phyloP scores from a whole-genome alignment of 2,888 invertebrate genomes.

The Polyommatus icarus region DNA sequence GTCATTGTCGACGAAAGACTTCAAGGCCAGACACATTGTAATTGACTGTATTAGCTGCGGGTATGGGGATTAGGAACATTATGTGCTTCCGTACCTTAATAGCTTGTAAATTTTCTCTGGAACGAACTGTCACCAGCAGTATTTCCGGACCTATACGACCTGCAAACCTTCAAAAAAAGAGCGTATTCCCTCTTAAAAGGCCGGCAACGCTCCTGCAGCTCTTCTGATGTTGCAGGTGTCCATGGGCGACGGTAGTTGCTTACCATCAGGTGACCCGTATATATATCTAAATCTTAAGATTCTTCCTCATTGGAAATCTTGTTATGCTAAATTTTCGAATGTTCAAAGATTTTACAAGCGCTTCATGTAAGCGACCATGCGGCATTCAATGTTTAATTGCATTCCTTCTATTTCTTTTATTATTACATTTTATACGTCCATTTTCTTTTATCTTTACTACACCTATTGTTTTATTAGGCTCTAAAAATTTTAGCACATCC shows the following conservation, averaged over 20 bases:
- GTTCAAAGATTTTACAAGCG: background rate
- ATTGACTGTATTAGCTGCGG: background rate
- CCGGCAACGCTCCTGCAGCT: too few relatives aligned
- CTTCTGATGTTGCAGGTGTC: too few relatives aligned
- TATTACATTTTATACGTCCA: background rate
- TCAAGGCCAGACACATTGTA: background rate
- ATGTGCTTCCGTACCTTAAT: background rate
- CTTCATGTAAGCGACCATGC: background rate
- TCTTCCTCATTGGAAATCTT: background rate
- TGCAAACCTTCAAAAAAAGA: too few relatives aligned
- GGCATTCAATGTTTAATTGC: background rate
- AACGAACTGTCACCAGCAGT: too few relatives aligned
- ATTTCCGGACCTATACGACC: too few relatives aligned
- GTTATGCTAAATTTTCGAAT: background rate
- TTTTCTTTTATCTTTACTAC: background rate
- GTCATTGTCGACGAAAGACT: background rate
- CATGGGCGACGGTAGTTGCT: too few relatives aligned
- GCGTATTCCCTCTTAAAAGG: too few relatives aligned
- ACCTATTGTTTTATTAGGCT: background rate
- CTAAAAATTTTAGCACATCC: background rate
- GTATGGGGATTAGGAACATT: background rate
- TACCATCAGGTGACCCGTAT: too few relatives aligned
- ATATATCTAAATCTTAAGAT: background rate
- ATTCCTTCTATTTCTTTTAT: background rate
- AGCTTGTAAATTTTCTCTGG: too few relatives aligned